These are phyloP conservation scores for Dasyornis broadbenti DNA, from an alignment of 2,113 vertebrate species.

Conservation along the genomic window DNA sequence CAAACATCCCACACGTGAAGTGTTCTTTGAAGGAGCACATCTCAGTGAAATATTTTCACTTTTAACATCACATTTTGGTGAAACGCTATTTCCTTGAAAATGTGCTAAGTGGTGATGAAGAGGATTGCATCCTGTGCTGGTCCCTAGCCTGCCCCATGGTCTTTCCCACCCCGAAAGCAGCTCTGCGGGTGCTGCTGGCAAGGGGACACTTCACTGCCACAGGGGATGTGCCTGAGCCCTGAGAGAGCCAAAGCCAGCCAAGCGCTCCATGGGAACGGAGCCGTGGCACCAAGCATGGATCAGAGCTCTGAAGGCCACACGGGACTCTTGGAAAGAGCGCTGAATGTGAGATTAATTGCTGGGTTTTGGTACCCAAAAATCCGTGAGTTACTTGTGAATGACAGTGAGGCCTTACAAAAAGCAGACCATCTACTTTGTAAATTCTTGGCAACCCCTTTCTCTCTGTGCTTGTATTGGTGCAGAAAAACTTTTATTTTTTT, in stretches of 20 bases:
- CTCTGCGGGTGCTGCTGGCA: fast-evolving
- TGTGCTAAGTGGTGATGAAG: fast-evolving
- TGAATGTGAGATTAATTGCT: not conserved
- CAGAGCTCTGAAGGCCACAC: not conserved
- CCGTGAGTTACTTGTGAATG: not conserved
- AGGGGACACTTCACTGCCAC: fast-evolving
- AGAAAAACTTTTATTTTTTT: not conserved
- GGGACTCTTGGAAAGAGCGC: not conserved
- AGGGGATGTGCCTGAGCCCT: not conserved
- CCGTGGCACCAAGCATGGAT: fast-evolving
- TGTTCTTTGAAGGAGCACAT: not conserved
- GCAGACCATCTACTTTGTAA: not conserved
- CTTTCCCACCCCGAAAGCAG: not conserved
- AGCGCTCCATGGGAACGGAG: fast-evolving
- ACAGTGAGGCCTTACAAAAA: not conserved
- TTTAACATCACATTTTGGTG: not conserved
- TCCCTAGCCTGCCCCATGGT: not conserved
- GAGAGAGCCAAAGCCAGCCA: fast-evolving
- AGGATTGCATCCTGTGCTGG: fast-evolving
- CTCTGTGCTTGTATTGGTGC: not conserved
- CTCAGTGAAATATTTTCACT: not conserved
- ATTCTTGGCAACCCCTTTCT: not conserved
- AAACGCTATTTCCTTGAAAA: not conserved
- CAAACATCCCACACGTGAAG: not conserved
- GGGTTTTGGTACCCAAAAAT: not conserved